Evolutionary conservation across 2,797 vertebrate genomes (phyloP), one percentile per base, ranked within the genome.

Genomic region (Clangula hyemalis): DNA sequence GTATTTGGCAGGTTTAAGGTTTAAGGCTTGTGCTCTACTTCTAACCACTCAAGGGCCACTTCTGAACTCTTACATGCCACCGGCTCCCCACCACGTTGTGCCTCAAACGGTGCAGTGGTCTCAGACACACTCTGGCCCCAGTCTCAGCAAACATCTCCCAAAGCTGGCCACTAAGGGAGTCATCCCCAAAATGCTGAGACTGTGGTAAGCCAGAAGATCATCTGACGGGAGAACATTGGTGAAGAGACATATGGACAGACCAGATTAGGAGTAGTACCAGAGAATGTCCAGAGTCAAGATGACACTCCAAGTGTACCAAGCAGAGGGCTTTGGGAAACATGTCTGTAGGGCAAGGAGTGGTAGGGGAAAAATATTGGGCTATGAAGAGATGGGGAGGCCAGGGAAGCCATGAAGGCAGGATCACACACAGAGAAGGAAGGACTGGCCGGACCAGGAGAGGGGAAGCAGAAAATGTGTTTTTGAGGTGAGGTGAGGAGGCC

Each of bases 1-100:
- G 47, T 95, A 71, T 92, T 96, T 85, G 90, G 87, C 82, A 92
- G 68, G 80, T 86, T 87, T 89, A 76, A 90, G 75, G 75, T 93
- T 91, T 94, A 96, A 92, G 93, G 92, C 92, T 97, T 97, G 96
- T 97, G 97, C 97, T 97, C 93, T 96, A 77, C 73, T 96, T 97
- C 96, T 97, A 97, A 97, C 96, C 96, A 94, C 93, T 85, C 41
- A 96, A 82, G 87, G 88, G 71, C 74, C 83, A 83, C 74, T 79
- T 94, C 64, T 71, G 70, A 71, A 54, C 60, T 87, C 74, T 61
- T 24, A 43, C 2, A 2, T 54, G 66, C 60, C 39, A 78, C 66
- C 47, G 66, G 34, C 76, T 88, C 79, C 56, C 53, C 2, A 8
- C 32, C 3, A 10, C 6, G 3, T 22, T 76, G 47, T 91, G 80